Base-by-base conservation (phyloP, 2,888 invertebrate species). In the Micropterix aruncella region DNA sequence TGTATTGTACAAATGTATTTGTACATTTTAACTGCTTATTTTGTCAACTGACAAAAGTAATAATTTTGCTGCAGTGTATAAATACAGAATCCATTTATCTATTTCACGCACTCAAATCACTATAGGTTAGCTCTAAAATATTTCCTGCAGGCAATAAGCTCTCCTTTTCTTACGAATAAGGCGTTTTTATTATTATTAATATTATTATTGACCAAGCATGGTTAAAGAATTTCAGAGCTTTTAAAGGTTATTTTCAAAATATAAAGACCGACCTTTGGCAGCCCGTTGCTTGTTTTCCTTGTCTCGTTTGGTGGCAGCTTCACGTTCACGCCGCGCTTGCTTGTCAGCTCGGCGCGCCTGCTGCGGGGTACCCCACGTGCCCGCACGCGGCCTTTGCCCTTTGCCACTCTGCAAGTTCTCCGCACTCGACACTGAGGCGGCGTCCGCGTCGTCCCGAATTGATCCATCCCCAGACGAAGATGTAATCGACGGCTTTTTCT, bases 321-420 rank as follows among this genome's bases (percentile, higher is more conserved):
- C 61, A 47, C 58, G 63, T 42, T 61, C 63, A 51, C 55, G 60
- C 19, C 51, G 52, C 3, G 55, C 14, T 17, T 38, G 37, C 37
- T 44, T 46, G 2, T 43, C 46, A 18, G 16, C 16, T 18, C 41
- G 41, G n/a, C 37, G 37, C 19, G 36, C 18, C 16, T 44, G 51
- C n/a, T 55, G 56, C 46, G 64, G 62, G 2, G 74, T 64, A 15
- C 74, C 63, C 75, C 73, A 75, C 43, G 78, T 74, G 55, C 82
- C 83, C 48, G 81, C 81, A 46, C 80, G 73, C 38, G 71, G 75
- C 42, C 80, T 66, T 43, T 27, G 27, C 27, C 27, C 27, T 27
- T 27, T 27, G 7, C 27, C 27, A 27, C 27, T 27, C 27, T 27
- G 27, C 27, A 27, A 5, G 12, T 12, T 27, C 5, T 27, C 27